These are phyloP conservation scores for Lutjanus argentimaculatus DNA, from an alignment of 2,797 vertebrate species.

Conservation along the genomic window DNA sequence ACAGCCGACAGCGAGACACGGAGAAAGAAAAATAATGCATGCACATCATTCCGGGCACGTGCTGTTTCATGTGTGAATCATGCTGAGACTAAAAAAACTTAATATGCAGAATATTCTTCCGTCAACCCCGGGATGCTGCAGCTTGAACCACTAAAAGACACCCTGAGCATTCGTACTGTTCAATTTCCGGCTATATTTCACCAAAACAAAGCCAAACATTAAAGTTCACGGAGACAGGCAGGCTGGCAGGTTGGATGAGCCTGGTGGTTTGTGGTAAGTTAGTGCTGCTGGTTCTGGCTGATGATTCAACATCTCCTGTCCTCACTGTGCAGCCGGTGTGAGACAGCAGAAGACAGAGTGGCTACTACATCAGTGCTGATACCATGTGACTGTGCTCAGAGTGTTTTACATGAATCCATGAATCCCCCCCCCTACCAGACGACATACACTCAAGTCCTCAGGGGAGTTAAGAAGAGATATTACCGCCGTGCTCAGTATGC, in stretches of 20 bases:
- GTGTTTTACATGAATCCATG: constrained; percentile 4
- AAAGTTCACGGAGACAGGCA: neutral
- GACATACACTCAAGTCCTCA: neutral
- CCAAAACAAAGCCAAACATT: neutral
- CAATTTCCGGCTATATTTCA: neutral
- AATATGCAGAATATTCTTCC: constrained; percentile 34
- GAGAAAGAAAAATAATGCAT: neutral
- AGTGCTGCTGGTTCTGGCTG: neutral
- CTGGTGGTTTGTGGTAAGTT: neutral
- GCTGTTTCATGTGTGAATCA: constrained; percentile 35
- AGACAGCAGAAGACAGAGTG: neutral
- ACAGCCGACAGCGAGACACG: neutral
- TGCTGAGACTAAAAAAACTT: constrained; percentile 37
- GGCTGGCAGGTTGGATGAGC: neutral
- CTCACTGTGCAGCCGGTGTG: neutral
- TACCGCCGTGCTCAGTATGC: neutral
- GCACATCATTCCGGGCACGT: constrained; percentile 4
- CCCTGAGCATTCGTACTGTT: neutral
- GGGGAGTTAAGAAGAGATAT: constrained; percentile 8
- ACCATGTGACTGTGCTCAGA: neutral
- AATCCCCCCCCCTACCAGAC: neutral
- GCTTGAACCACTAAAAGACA: constrained; percentile 2
- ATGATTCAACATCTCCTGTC: constrained; percentile 9
- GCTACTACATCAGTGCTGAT: neutral
- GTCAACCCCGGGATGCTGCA: constrained; percentile 10